These are phyloP conservation scores for Dasypogon diadema DNA, from an alignment of 2,888 invertebrate species.

Conservation along the genomic window DNA sequence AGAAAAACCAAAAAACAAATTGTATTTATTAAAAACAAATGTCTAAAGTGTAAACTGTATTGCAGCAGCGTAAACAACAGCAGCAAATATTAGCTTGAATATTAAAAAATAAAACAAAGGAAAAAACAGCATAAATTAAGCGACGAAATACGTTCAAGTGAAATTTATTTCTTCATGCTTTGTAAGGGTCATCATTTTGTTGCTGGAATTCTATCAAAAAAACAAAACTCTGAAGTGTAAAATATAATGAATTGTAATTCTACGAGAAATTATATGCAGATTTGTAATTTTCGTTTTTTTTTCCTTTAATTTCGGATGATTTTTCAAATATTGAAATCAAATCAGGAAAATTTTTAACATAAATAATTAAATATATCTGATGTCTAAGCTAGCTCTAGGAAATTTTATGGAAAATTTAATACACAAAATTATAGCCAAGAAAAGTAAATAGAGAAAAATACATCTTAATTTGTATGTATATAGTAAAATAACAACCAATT, in stretches of 20 bases:
- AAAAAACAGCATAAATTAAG: conserved; percentile 51
- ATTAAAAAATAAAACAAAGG: conserved; percentile 2
- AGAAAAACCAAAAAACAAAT: conserved; percentile 42
- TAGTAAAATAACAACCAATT: background rate
- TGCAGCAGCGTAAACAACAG: conserved; percentile 55
- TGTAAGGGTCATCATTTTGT: conserved; percentile 20
- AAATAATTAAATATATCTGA: conserved; percentile 48
- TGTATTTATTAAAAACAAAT: conserved; percentile 46
- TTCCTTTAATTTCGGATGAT: background rate
- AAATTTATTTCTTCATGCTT: conserved; percentile 9
- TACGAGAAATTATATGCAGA: background rate
- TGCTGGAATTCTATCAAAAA: conserved; percentile 56
- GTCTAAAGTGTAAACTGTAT: conserved; percentile 59
- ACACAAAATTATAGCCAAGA: conserved; percentile 16
- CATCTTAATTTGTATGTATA: background rate
- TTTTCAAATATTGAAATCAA: conserved; percentile 45
- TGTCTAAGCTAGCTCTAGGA: conserved; percentile 50
- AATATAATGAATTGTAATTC: background rate
- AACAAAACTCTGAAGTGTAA: conserved; percentile 42
- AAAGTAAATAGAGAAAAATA: background rate
- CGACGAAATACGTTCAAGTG: background rate
- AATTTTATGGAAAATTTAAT: conserved; percentile 32
- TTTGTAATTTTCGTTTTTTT: too few relatives aligned
- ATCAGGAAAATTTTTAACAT: conserved; percentile 35
- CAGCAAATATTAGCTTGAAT: conserved; percentile 53